Percentiles rank a stretch among this genome's conserved stretches.
Conservation (phyloP, 2,797 vertebrate genomes). For the Tarsius wallacei region DNA sequence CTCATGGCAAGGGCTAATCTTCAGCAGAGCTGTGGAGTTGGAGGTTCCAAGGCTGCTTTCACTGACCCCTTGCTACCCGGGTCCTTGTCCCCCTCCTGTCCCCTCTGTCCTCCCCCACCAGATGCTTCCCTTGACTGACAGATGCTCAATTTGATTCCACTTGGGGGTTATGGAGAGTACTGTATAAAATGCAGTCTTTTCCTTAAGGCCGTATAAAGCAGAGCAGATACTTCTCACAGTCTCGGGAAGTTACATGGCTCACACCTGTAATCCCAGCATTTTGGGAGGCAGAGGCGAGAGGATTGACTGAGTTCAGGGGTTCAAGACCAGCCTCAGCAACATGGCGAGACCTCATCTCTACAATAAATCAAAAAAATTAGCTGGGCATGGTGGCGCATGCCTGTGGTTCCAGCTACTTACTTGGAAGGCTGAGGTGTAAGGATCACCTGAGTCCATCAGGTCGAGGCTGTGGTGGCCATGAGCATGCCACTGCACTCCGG, state of each 20-base stretch:
- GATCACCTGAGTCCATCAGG: too few relatives aligned
- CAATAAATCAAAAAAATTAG: too few relatives aligned
- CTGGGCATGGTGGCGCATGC: too few relatives aligned
- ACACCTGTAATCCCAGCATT: too few relatives aligned
- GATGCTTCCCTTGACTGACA: background rate
- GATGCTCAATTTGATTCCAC: background rate
- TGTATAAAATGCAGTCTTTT: background rate
- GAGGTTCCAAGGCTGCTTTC: background rate
- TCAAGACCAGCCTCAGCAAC: too few relatives aligned
- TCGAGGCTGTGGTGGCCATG: too few relatives aligned
- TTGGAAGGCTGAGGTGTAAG: too few relatives aligned
- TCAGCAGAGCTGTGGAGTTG: background rate
- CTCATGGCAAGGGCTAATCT: background rate
- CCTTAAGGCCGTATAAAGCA: background rate
- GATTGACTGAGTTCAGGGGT: too few relatives aligned
- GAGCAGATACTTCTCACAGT: background rate
- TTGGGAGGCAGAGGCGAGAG: too few relatives aligned
- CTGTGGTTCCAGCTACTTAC: too few relatives aligned
- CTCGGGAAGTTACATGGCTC: background rate
- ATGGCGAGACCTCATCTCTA: too few relatives aligned
- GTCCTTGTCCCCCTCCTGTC: background rate
- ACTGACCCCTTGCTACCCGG: accelerated
- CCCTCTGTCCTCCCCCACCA: background rate
- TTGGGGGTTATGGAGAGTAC: background rate
- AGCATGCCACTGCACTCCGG: too few relatives aligned